Base-by-base conservation (phyloP, 2,888 invertebrate species). In the Rapana venosa region DNA sequence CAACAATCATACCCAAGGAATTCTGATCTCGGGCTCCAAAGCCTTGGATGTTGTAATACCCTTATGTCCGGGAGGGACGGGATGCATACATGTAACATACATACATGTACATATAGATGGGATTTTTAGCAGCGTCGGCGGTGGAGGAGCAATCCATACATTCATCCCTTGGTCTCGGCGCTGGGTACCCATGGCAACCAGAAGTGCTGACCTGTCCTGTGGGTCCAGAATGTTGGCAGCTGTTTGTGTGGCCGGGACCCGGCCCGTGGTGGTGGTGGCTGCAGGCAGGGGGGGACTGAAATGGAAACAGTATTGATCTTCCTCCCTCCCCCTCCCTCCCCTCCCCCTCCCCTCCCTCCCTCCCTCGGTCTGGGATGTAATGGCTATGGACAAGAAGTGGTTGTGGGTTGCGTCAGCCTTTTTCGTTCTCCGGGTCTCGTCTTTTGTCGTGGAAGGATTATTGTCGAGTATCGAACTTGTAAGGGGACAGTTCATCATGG, bases 191-290 rank as follows among this genome's bases (percentile, higher is more conserved):
- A 83, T 83, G 26, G 47, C 81, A 83, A 83, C 81, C 36, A 47
- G 36, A 36, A 83, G 81, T 83, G 81, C 32, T 47, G 47, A 83
- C 81, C 81, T 83, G 81, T 83, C 47, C 81, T 47, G 17, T 32
- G 30, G 32, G 77, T 79, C 74, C n/a, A 47, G 74, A 8, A 20
- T 26, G n/a, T 74, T 8, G 22, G 74, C 26, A 20, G 26, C n/a
- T 74, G 32, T 32, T 26, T 79, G 77, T 79, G 32, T 79, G 77
- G 77, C 17, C 15, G 74, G 61, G 20, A 61, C 20, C 1, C 20
- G 13, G 61, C 6, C 15, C 11, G 77, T 0, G 77, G n/a, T n/a
- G 77, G 77, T 32, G n/a, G 77, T 77, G 77, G 32, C 77, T 79
- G 77, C 32, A 32, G 77, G 11, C 13, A 17, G 61, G 77, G 32